Evolutionary conservation across 2,888 invertebrate species (phyloP), one percentile per base, ranked within the genome.

Genomic region (Drosophila tripunctata): DNA sequence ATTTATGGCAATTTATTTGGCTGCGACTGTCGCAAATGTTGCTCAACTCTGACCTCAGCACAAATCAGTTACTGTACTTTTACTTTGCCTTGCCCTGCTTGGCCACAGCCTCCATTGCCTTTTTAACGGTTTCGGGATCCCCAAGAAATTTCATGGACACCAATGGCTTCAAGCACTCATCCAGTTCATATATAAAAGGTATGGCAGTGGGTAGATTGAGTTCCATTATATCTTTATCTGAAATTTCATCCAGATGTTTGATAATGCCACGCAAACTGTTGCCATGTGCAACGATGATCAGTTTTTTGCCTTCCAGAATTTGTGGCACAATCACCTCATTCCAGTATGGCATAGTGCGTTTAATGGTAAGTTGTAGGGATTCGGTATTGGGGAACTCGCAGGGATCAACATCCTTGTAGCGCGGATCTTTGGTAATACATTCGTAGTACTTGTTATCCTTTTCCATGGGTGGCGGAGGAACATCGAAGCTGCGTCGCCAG

Each of bases 211-310:
- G 96, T 62, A 96, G 92, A 90, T 96, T 96, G 47, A 96, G 91
- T 40, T 93, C 93, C 95, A 96, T 96, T 57, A 96, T 96, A 51
- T 93, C 94, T 45, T 94, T 94, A 81, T 96, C 94, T 40, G 94
- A 93, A 86, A 96, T 92, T 69, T 93, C 94, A 94, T 97, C 96
- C 89, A 97, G 93, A 92, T 96, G 95, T 91, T 97, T 97, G 1
- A 97, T 96, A 78, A 97, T 96, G 72, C 96, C 97, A 80, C 97
- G 92, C 50, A 97, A 93, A 90, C 96, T 96, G 92, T 97, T 97
- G 43, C 97, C 97, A 88, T 97, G 97, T 19, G 97, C 97, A 31
- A 95, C 96, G 83, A 97, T 95, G 38, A 97, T 93, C 63, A 97
- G 94, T 21, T 91, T 93, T 90, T 96, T 96, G 61, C 96, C 96